phyloP scores from a whole-genome alignment of 2,113 vertebrate genomes.

The Clarias macrocephalus region DNA sequence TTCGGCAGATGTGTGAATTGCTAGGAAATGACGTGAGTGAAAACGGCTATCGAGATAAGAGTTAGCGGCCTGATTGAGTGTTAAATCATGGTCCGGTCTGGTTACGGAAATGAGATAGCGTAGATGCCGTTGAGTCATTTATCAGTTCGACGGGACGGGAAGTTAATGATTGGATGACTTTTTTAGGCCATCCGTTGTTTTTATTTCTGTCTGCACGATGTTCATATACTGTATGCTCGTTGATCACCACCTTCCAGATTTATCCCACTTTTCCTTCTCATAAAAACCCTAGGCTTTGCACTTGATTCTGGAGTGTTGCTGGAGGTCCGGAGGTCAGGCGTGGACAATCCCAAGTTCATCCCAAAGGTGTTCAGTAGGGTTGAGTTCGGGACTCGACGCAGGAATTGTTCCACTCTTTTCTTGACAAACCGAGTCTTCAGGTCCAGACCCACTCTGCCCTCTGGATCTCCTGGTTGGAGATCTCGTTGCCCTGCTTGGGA shows the following conservation, averaged over 20 bases:
- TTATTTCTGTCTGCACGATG: not conserved
- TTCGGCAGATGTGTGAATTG: constrained; percentile 54
- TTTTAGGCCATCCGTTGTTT: not conserved
- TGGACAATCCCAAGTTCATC: not conserved
- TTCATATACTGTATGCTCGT: too few relatives aligned
- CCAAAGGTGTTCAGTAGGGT: not conserved
- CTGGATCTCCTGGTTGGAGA: too few relatives aligned
- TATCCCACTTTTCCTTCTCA: not conserved
- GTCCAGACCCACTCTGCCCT: too few relatives aligned
- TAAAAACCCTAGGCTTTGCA: not conserved
- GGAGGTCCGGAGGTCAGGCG: too few relatives aligned
- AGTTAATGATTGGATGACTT: constrained; percentile 43
- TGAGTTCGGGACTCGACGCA: not conserved
- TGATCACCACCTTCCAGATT: not conserved
- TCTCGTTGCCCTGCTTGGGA: too few relatives aligned
- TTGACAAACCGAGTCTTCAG: not conserved
- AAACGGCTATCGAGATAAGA: constrained; percentile 43
- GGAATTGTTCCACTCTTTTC: not conserved
- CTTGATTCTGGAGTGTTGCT: not conserved
- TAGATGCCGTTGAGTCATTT: constrained; percentile 38
- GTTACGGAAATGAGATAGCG: constrained; percentile 43
- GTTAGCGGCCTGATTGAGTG: constrained; percentile 33
- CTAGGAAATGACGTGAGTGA: constrained; percentile 47
- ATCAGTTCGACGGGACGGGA: constrained; percentile 42
- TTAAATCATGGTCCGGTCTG: constrained; percentile 46